Conservation (phyloP, 2,888 invertebrate genomes). For the Drosophila nr. perissopoda region DNA sequence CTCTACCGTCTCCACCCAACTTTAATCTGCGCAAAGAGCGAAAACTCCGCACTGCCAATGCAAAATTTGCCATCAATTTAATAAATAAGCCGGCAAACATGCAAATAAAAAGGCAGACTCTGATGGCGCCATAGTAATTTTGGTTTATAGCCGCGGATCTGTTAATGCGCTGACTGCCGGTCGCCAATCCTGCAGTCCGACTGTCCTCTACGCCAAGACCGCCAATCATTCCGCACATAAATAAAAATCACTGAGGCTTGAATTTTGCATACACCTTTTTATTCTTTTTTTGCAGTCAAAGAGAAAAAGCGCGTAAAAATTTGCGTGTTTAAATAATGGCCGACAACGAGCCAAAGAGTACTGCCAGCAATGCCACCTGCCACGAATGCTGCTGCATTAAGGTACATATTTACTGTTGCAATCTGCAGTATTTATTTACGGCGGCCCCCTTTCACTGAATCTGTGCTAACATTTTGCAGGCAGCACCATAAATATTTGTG, state of each 20-base stretch:
- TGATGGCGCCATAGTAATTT: slow-evolving; percentile 63
- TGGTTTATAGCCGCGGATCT: slow-evolving; percentile 73
- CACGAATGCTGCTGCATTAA: slow-evolving; percentile 30
- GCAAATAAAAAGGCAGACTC: slow-evolving; percentile 67
- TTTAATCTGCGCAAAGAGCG: slow-evolving; percentile 10
- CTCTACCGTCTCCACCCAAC: neutral
- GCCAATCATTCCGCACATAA: slow-evolving; percentile 56
- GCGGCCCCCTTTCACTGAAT: slow-evolving; percentile 10
- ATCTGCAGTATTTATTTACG: slow-evolving; percentile 47
- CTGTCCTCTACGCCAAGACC: neutral
- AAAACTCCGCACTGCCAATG: slow-evolving; percentile 44
- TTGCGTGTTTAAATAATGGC: slow-evolving; percentile 45
- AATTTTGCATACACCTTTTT: slow-evolving; percentile 64
- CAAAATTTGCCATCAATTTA: slow-evolving; percentile 70
- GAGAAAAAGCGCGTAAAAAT: slow-evolving; percentile 63
- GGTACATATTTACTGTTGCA: slow-evolving; percentile 50
- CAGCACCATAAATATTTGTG: neutral
- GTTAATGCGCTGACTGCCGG: slow-evolving; percentile 70
- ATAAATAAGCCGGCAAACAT: slow-evolving; percentile 65
- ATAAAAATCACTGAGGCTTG: slow-evolving; percentile 76
- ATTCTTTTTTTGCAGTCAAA: slow-evolving; percentile 29
- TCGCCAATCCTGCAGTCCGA: slow-evolving; percentile 14
- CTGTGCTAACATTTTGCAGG: slow-evolving; percentile 26
- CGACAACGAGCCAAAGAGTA: slow-evolving; percentile 17
- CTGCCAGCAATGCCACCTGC: slow-evolving; percentile 5